These are phyloP conservation scores for Sminthopsis crassicaudata DNA, from an alignment of 2,113 vertebrate genomes.

Conservation along the genomic window DNA sequence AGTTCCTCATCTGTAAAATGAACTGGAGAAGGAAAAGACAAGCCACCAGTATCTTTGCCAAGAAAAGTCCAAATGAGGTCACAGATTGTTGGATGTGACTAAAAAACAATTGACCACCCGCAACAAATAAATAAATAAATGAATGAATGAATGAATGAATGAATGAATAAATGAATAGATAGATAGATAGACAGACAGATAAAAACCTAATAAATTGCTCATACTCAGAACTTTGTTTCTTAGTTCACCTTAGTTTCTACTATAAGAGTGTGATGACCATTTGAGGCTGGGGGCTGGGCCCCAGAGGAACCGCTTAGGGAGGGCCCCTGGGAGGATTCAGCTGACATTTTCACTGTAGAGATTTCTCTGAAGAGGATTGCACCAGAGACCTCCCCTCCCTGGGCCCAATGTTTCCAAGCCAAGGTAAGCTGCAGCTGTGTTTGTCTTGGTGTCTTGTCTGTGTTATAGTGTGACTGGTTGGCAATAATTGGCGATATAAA, in stretches of 20 bases:
- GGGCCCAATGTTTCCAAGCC: not conserved
- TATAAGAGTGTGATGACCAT: not conserved
- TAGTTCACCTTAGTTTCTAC: not conserved
- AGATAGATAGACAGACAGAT: too few relatives aligned
- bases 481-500: not conserved
- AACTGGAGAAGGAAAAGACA: too few relatives aligned
- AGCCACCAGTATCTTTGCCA: too few relatives aligned
- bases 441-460: not conserved
- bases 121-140: too few relatives aligned
- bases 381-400: not conserved
- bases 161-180: too few relatives aligned
- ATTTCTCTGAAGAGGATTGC: not conserved
- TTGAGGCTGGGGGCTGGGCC: not conserved
- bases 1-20: too few relatives aligned
- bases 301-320: not conserved
- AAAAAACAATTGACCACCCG: too few relatives aligned
- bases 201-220: too few relatives aligned
- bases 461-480: not conserved
- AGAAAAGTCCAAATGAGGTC: too few relatives aligned
- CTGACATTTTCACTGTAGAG: not conserved
- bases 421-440: not conserved
- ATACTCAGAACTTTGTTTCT: too few relatives aligned
- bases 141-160: too few relatives aligned
- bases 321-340: not conserved
- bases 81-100: too few relatives aligned